Conservation (phyloP, 2,797 vertebrate species). For the Lepilemur ruficaudatus region DNA sequence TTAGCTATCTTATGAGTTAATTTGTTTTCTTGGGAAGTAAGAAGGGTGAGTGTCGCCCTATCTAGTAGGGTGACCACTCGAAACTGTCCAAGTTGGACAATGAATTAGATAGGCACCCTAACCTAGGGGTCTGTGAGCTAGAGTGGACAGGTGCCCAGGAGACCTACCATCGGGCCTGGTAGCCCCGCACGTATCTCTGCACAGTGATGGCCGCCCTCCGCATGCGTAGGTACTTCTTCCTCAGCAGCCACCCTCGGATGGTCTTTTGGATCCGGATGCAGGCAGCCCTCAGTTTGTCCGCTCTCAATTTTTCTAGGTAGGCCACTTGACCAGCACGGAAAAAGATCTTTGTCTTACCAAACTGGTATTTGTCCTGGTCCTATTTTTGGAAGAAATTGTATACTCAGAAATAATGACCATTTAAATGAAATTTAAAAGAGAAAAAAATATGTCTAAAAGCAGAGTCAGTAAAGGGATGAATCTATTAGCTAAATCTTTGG, state of each 20-base stretch:
- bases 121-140: not conserved
- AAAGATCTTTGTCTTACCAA: slow-evolving; percentile 99
- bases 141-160: slow-evolving; percentile 41
- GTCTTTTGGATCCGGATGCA: slow-evolving; percentile 99
- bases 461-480: slow-evolving; percentile 70
- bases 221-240: slow-evolving; percentile 96
- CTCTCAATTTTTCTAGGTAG: slow-evolving; percentile 97
- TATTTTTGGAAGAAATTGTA: slow-evolving; percentile 84
- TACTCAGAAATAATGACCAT: slow-evolving; percentile 62
- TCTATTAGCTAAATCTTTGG: slow-evolving; percentile 63
- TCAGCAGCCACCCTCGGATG: slow-evolving; percentile 95
- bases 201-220: slow-evolving; percentile 92
- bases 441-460: slow-evolving; percentile 71
- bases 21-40: not conserved
- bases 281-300: slow-evolving; percentile 95
- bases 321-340: slow-evolving; percentile 99
- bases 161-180: slow-evolving; percentile 96
- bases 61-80: not conserved
- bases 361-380: slow-evolving; percentile 99
- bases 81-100: not conserved
- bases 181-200: slow-evolving; percentile 95
- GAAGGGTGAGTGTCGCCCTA: not conserved
- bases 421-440: slow-evolving; percentile 27
- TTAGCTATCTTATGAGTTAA: slow-evolving; percentile 54
- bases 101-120: not conserved